Base-by-base conservation (phyloP, 2,888 invertebrate genomes). In the Phaedon cochleariae region DNA sequence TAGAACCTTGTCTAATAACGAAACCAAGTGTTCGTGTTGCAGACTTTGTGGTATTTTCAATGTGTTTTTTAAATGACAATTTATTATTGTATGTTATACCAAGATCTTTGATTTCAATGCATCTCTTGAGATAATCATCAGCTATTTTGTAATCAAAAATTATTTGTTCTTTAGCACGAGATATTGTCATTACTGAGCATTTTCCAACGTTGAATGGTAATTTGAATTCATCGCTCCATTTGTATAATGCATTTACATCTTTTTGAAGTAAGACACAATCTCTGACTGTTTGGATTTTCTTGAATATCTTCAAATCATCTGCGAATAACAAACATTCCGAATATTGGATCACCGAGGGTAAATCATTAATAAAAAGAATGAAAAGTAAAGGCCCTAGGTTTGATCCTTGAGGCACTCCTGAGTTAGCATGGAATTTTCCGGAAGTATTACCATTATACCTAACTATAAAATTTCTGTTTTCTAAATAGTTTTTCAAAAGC, bases 111-210 rank as follows among this genome's bases (percentile, higher is more conserved):
- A 21, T 2, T 48, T 21, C 48, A 12, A 5, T 48, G 20, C 48
- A 48, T 48, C 48, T 48, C 48, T 20, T 48, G 12, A 48, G 20
- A 48, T 20, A 20, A 48, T 48, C 48, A 48, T 48, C 18, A 48
- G 2, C 48, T 20, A 48, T 48, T 48, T 48, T 20, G 20, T 48
- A 18, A 48, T 48, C 21, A 5, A 48, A 48, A 21, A 48, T 20
- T 48, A 48, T 48, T 21, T 20, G 20, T 20, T 48, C 20, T 20
- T 48, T 22, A 9, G 20, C 4, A 20, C 15, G 10, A 7, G 31
- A 34, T 9, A 34, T 10, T 34, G 10, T 9, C 10, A 34, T 34
- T 34, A 34, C 31, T 10, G 10, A 34, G 31, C 31, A 34, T 34
- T 34, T 10, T n/a, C 2, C 9, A 2, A 10, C 31, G 9, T 34